phyloP scores from a whole-genome alignment of 2,797 vertebrate genomes.

The Melanotaenia parkinsoni region DNA sequence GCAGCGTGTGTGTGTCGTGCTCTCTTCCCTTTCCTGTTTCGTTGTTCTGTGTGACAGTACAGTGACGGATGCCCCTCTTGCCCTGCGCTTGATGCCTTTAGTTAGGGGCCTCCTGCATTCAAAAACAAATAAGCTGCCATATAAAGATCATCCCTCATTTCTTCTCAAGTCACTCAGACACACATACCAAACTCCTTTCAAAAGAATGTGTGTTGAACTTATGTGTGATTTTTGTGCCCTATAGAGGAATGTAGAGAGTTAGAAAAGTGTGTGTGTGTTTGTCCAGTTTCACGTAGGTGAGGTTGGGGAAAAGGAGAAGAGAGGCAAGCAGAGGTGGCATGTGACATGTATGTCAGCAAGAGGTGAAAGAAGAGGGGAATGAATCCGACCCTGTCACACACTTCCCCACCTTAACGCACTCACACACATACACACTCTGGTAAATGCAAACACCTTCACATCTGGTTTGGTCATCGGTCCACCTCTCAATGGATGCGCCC shows the following conservation, averaged over 20 bases:
- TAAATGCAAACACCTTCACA: slow-evolving; percentile 68
- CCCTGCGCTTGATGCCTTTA: slow-evolving; percentile 62
- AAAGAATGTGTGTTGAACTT: slow-evolving; percentile 28
- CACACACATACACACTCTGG: slow-evolving; percentile 15
- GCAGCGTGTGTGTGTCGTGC: slow-evolving; percentile 26
- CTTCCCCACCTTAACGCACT: slow-evolving; percentile 43
- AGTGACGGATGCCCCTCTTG: slow-evolving; percentile 60
- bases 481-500: slow-evolving; percentile 59
- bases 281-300: slow-evolving; percentile 33
- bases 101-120: slow-evolving; percentile 74
- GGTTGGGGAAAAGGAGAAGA: slow-evolving; percentile 1
- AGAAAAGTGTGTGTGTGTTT: slow-evolving; percentile 11
- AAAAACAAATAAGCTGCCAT: slow-evolving; percentile 82
- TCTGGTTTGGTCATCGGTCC: slow-evolving; percentile 83
- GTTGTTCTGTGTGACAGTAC: slow-evolving; percentile 49
- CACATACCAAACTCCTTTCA: slow-evolving; percentile 40
- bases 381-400: slow-evolving; percentile 64
- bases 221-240: slow-evolving; percentile 8
- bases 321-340: slow-evolving; percentile 34
- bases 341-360: slow-evolving; percentile 61
- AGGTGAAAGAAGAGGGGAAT: slow-evolving; percentile 13
- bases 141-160: slow-evolving; percentile 83
- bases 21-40: slow-evolving; percentile 29
- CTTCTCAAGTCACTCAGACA: slow-evolving; percentile 79
- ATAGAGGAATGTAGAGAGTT: slow-evolving; percentile 16